These are phyloP conservation scores for Cnemophilus loriae DNA, from an alignment of 2,113 vertebrate species.

Conservation along the genomic window DNA sequence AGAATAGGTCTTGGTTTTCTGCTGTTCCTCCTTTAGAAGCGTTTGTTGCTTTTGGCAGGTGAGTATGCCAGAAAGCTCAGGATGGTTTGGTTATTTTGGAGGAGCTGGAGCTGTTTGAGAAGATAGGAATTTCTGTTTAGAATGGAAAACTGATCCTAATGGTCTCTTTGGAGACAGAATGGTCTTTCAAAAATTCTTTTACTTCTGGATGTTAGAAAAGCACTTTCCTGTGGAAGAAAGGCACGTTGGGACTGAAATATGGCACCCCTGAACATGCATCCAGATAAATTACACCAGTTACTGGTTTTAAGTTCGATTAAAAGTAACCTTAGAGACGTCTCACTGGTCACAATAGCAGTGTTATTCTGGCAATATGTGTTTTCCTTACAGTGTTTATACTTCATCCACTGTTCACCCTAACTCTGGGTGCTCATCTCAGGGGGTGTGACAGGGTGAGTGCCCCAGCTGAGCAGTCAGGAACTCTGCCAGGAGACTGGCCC, in stretches of 20 bases:
- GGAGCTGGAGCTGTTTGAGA: neutral
- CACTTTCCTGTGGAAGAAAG: neutral
- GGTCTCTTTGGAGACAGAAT: constrained; percentile 33
- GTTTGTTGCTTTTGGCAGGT: constrained; percentile 48
- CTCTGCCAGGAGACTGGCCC: neutral
- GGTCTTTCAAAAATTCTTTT: neutral
- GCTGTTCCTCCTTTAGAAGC: neutral
- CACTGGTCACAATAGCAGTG: neutral
- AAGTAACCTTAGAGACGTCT: neutral
- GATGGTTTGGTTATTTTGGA: constrained; percentile 53
- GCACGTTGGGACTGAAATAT: neutral
- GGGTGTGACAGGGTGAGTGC: neutral
- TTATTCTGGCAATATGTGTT: neutral
- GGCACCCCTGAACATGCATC: neutral
- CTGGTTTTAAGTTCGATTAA: neutral
- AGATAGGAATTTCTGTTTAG: constrained; percentile 27
- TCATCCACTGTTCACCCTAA: neutral
- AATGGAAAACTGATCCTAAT: constrained; percentile 18
- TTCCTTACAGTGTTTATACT: neutral
- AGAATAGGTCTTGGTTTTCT: neutral
- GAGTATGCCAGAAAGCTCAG: neutral
- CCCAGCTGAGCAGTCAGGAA: neutral
- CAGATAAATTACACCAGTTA: neutral
- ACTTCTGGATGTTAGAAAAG: neutral
- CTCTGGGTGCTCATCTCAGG: neutral